Percentiles rank a stretch among this genome's conserved stretches.
Evolutionary conservation across 2,113 vertebrate genomes (phyloP).

Genomic region (Apodemus speciosus): DNA sequence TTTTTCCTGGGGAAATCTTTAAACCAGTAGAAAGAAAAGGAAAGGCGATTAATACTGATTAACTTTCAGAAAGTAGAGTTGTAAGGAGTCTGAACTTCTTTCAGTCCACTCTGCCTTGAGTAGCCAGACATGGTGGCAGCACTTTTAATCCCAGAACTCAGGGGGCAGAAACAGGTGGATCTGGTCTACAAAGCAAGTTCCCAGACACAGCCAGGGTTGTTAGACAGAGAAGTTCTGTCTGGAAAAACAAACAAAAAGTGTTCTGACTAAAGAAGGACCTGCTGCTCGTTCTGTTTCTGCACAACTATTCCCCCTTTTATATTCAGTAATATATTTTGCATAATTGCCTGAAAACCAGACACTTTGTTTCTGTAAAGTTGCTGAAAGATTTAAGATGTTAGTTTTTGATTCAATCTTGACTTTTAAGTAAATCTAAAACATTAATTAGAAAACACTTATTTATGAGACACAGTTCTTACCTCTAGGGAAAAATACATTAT

Average conservation of each 20-base stretch:
- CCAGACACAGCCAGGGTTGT: not conserved
- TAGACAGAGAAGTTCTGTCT: not conserved
- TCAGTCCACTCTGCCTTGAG: not conserved
- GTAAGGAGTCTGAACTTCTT: constrained; percentile 35
- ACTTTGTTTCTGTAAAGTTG: not conserved
- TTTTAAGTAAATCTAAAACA: not conserved
- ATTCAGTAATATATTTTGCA: not conserved
- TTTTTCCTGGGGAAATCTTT: constrained; percentile 45
- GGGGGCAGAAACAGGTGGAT: not conserved
- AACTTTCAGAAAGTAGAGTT: constrained; percentile 35
- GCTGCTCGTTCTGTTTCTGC: not conserved
- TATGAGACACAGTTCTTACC: not conserved
- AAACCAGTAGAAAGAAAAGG: constrained; percentile 40
- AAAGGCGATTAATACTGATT: constrained; percentile 37
- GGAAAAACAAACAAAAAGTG: not conserved
- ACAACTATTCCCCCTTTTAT: not conserved
- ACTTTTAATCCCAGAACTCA: not conserved
- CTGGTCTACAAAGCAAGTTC: not conserved
- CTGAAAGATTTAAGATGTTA: not conserved
- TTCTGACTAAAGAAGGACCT: not conserved
- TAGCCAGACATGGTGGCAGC: not conserved
- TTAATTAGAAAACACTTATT: not conserved
- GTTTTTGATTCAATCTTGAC: not conserved
- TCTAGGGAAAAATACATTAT: not conserved
- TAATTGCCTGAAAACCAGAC: not conserved